These are phyloP conservation scores for Pseudomugil gertrudae DNA, from an alignment of 2,797 vertebrate species.

Conservation along the genomic window DNA sequence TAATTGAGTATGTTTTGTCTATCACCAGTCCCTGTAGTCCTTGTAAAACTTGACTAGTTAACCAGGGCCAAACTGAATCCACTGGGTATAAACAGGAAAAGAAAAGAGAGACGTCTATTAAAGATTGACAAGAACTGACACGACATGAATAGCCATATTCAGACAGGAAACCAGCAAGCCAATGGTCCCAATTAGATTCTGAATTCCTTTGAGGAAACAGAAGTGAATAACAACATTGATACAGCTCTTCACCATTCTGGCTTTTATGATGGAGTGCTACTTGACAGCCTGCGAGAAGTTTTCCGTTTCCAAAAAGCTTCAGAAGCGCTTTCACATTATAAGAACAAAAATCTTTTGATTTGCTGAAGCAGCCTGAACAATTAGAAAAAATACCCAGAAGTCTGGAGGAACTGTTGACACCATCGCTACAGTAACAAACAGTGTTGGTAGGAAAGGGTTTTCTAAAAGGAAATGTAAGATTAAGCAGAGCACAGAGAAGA, in stretches of 20 bases:
- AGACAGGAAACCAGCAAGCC: constrained; percentile 2
- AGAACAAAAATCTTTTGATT: not conserved
- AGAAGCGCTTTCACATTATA: not conserved
- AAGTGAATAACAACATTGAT: constrained; percentile 2
- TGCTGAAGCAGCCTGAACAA: not conserved
- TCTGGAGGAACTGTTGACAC: not conserved
- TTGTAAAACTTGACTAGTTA: not conserved
- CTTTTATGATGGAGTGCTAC: not conserved
- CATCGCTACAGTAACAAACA: not conserved
- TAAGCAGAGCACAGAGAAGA: not conserved
- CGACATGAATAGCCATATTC: not conserved
- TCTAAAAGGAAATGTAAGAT: not conserved
- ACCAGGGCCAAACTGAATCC: not conserved
- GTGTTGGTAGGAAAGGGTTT: not conserved
- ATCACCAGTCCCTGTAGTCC: not conserved
- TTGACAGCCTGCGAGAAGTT: too few relatives aligned
- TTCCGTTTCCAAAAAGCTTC: not conserved
- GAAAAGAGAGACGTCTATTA: not conserved
- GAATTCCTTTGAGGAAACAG: not conserved
- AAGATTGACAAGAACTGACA: not conserved
- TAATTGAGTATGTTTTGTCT: not conserved
- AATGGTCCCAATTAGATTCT: not conserved
- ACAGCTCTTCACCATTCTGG: not conserved
- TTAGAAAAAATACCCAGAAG: not conserved
- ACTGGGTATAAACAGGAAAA: not conserved